Evolutionary conservation across 2,113 vertebrate genomes (phyloP).

Genomic region (Spea multiplicata): DNA sequence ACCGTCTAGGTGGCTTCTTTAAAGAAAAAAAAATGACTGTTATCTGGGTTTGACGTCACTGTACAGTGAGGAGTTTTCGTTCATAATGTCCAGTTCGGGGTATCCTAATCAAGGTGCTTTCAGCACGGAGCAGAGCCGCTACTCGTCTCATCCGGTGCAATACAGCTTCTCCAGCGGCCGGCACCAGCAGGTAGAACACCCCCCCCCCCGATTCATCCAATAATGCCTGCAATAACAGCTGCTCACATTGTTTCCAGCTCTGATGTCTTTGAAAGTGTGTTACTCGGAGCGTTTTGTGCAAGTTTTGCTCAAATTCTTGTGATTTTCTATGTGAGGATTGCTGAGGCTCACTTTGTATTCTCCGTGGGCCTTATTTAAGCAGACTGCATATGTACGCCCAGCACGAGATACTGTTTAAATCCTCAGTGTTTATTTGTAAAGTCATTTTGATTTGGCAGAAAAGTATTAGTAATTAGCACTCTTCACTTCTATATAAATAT

Average conservation of each 20-base stretch:
- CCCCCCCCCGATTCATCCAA: too few relatives aligned
- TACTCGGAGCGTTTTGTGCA: too few relatives aligned
- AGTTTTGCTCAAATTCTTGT: too few relatives aligned
- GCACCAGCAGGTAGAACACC: slow-evolving; percentile 82
- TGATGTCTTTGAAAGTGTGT: background rate
- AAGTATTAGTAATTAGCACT: too few relatives aligned
- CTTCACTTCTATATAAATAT: too few relatives aligned
- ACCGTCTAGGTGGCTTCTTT: slow-evolving; percentile 77
- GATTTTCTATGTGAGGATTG: too few relatives aligned
- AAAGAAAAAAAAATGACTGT: slow-evolving; percentile 80
- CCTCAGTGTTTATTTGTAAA: too few relatives aligned
- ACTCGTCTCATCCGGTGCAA: slow-evolving; percentile 88
- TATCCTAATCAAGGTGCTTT: slow-evolving; percentile 97
- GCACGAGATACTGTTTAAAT: too few relatives aligned
- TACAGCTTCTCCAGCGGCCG: slow-evolving; percentile 84
- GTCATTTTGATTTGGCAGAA: too few relatives aligned
- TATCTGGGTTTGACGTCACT: slow-evolving; percentile 71
- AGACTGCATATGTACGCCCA: too few relatives aligned
- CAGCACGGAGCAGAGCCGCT: slow-evolving; percentile 91
- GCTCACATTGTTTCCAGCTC: background rate
- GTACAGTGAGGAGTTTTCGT: slow-evolving; percentile 69
- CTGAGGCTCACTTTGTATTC: too few relatives aligned
- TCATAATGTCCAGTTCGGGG: slow-evolving; percentile 96
- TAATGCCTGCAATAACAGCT: background rate
- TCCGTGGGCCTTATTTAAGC: too few relatives aligned